Percentiles rank a stretch among this genome's conserved stretches.
These are phyloP conservation scores for Trichoplusia ni DNA, from an alignment of 1,140 invertebrate species.

Conservation along the genomic window DNA sequence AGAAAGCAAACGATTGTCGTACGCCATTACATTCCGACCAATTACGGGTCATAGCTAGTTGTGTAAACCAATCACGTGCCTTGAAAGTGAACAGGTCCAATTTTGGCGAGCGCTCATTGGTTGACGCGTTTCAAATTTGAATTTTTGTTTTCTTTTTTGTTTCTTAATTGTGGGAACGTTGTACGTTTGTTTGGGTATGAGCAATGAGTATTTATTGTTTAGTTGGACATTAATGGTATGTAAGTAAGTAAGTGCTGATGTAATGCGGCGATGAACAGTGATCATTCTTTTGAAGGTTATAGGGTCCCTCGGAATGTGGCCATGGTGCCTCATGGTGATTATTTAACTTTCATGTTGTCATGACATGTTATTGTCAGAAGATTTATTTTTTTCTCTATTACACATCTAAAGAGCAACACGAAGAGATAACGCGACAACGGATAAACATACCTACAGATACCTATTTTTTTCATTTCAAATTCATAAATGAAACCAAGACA, in stretches of 20 bases:
- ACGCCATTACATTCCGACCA: constrained; percentile 28
- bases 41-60: constrained; percentile 28
- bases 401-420: too few species aligned
- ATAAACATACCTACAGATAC: too few species aligned
- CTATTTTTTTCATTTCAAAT: too few species aligned
- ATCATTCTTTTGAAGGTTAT: too few species aligned
- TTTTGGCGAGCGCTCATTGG: constrained; percentile 31
- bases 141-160: constrained; percentile 20
- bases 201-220: not conserved
- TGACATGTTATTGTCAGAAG: too few species aligned
- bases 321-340: too few species aligned
- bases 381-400: too few species aligned
- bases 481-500: too few species aligned
- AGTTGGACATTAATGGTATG: not conserved
- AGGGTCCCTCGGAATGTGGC: too few species aligned
- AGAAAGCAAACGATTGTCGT: constrained; percentile 29
- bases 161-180: constrained; percentile 20
- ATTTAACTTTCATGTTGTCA: too few species aligned
- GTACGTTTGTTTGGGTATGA: not conserved
- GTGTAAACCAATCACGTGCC: constrained; percentile 31
- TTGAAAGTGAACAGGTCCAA: constrained; percentile 33
- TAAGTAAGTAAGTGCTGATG: not conserved
- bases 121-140: constrained; percentile 20
- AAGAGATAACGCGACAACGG: too few species aligned
- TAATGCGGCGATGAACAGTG: not conserved